Evolutionary conservation across 1,140 invertebrate genomes (phyloP), one percentile per base, ranked within the genome.

Genomic region (Coenobita brevimanus): DNA sequence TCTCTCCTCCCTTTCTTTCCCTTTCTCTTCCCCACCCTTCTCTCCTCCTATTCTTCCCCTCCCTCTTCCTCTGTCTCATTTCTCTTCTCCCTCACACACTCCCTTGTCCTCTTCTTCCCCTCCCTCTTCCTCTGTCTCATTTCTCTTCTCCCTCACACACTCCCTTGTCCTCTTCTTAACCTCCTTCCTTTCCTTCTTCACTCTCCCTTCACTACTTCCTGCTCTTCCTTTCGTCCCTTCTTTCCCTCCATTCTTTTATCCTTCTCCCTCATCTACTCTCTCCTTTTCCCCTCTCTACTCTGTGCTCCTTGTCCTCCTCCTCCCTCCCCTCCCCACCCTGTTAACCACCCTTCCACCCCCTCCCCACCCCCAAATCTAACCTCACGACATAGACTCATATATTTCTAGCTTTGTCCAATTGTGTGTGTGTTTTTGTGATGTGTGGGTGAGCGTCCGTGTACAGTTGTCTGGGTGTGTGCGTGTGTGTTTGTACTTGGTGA

Each of bases 331-430:
- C 64, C 33, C 24, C n/a, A 10, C 64, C 64, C 64, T 69, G 13
- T 69, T 69, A 13, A 24, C n/a, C 64, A 13, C 64, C 64, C 3
- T 10, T 8, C 64, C 64, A 13, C 3, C 1, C 1, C 64, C 64
- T 24, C 64, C 62, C 30, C 8, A 10, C 33, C 64, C 24, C 64
- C 13, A 69, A 33, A 69, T 1, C 33, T 24, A 33, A 33, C n/a
- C n/a, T 50, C 46, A 50, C 46, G 46, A 75, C 38, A 75, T 75
- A 38, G 13, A 75, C 38, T 33, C 38, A 75, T 41, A 75, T 36
- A 75, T 75, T 67, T 33, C 21, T 24, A 24, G 21, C 30, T 33
- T 33, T 75, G 38, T 38, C 15, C 38, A 75, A 17, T 33, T 30
- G 21, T 41, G 38, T 75, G 38, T 75, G 21, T 41, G 38, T 75